Base-by-base conservation (phyloP, 2,797 vertebrate genomes). In the Cuniculus paca region DNA sequence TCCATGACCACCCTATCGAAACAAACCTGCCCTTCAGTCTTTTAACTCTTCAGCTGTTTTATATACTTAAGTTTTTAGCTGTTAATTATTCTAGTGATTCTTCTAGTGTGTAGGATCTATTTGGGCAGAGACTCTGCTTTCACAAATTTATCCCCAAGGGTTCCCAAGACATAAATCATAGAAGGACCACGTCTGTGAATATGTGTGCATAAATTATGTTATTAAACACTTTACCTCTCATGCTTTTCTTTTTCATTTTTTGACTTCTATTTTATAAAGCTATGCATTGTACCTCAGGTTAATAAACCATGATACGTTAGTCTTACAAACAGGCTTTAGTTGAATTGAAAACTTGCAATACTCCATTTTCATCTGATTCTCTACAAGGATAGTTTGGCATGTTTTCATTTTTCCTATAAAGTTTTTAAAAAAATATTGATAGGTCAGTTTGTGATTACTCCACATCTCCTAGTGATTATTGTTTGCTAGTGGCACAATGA, bases 261-360 rank as follows among this genome's bases (percentile, higher is more conserved):
- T 39, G 22, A 75, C 19, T 86, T 58, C 6, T 85, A 89, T 81
- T 86, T 82, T n/a, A 58, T 58, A 80, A 81, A 88, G 26, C 61
- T 20, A 82, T 8, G 0, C 24, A 2, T 60, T 56, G 9, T 17
- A 74, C 63, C 0, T 92, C 22, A 80, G 60, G 88, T 79, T 72
- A 87, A 90, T 84, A 95, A 79, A 61, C 9, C 34, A 39, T 75
- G 68, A 78, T 60, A 61, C 79, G 28, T 74, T 5, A 80, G 5
- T 78, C 12, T 75, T 79, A 95, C 58, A 68, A 54, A 16, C 74
- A 91, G 34, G 0, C 3, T 63, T 91, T 75, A 68, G 82, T n/a
- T 79, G 74, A 95, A 91, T 90, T 84, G 91, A 8, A 70, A 81
- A 83, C 48, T 63, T 86, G 1, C 31, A 91, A 79, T 92, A 6